phyloP scores from a whole-genome alignment of 2,797 vertebrate genomes.

The Anabacerthia variegaticeps region DNA sequence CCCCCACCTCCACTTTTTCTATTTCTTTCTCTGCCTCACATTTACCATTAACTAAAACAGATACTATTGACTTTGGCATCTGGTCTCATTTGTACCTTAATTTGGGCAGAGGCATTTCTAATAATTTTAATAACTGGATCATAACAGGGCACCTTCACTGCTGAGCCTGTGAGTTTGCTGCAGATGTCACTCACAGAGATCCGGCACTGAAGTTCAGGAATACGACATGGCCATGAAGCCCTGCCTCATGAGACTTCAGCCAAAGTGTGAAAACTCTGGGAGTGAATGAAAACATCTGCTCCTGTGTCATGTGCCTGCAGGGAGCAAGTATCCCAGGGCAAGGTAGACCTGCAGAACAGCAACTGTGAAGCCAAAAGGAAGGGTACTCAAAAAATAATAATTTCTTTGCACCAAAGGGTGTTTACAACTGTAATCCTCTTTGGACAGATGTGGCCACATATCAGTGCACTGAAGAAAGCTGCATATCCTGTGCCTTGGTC shows the following conservation, averaged over 20 bases:
- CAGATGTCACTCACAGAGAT: neutral
- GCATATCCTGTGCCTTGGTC: neutral
- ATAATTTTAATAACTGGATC: no score
- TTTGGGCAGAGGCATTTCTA: no score
- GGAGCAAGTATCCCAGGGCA: neutral
- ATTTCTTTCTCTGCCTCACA: no score
- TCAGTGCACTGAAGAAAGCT: neutral
- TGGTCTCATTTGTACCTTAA: no score
- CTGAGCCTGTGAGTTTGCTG: neutral
- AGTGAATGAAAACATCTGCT: neutral
- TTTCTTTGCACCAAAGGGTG: neutral
- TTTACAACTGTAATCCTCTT: neutral
- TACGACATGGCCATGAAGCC: neutral
- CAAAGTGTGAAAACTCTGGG: neutral
- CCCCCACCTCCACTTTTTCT: no score
- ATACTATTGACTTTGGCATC: no score
- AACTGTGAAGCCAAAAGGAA: neutral
- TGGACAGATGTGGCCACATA: neutral
- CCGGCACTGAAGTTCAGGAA: neutral
- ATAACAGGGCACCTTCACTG: fast-evolving
- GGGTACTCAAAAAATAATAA: fast-evolving
- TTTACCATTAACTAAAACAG: no score
- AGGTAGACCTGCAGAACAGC: neutral
- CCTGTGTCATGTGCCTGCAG: fast-evolving
- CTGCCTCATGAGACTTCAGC: neutral